Conservation (phyloP, 2,888 invertebrate species). For the Yponomeuta evonymella region DNA sequence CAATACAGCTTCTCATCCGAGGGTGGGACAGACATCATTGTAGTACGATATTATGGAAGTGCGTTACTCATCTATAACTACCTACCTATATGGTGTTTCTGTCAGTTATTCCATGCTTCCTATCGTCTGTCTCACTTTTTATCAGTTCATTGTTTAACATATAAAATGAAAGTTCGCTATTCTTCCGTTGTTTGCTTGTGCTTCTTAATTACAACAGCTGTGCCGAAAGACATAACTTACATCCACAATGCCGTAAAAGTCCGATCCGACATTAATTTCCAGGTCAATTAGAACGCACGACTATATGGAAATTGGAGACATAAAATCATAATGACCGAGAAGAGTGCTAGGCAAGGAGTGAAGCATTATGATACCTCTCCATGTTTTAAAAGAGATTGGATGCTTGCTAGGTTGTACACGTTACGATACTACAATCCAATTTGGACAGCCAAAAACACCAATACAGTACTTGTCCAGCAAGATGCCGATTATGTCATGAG, state of each 20-base stretch:
- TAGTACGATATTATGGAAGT: background rate
- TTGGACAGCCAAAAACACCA: background rate
- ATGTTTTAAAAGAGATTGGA: background rate
- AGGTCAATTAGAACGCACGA: background rate
- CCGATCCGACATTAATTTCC: background rate
- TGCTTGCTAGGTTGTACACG: background rate
- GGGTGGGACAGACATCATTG: slow-evolving; percentile 19
- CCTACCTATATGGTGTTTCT: background rate
- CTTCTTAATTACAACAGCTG: background rate
- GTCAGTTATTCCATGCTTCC: background rate
- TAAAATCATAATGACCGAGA: background rate
- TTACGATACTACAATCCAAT: background rate
- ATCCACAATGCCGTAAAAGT: background rate
- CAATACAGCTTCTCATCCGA: slow-evolving; percentile 14
- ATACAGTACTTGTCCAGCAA: background rate
- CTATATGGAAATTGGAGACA: background rate
- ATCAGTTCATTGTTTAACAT: background rate
- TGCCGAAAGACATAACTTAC: background rate
- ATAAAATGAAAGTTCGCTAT: background rate
- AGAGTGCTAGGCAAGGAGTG: background rate
- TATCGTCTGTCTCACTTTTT: background rate
- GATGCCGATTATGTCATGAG: background rate
- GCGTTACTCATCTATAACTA: background rate
- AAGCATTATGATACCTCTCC: background rate
- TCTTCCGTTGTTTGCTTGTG: background rate